These are phyloP conservation scores for Diceros bicornis DNA, from an alignment of 2,797 vertebrate species.

Conservation along the genomic window DNA sequence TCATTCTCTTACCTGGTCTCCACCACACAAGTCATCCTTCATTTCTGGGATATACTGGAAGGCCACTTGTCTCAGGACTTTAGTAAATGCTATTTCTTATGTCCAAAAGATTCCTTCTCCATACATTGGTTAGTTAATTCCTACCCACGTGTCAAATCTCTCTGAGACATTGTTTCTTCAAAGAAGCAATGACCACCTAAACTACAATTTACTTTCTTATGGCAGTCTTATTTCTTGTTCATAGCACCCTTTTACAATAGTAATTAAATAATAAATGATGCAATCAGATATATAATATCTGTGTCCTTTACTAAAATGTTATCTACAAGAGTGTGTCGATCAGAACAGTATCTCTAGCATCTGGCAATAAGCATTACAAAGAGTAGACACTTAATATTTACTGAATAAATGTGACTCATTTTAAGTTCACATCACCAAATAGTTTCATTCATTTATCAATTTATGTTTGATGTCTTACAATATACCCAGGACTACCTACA, in stretches of 20 bases:
- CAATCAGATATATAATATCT: not conserved
- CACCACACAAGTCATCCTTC: not conserved
- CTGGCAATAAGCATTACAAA: not conserved
- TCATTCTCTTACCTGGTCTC: not conserved
- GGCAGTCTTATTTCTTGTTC: not conserved
- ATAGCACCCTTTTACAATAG: not conserved
- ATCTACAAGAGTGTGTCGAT: not conserved
- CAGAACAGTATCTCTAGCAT: not conserved
- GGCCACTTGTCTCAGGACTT: not conserved
- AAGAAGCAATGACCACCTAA: not conserved
- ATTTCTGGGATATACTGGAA: not conserved
- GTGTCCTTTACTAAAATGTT: not conserved
- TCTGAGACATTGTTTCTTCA: not conserved
- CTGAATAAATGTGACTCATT: not conserved
- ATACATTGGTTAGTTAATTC: not conserved
- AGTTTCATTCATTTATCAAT: not conserved
- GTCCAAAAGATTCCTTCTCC: not conserved
- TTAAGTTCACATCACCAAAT: not conserved
- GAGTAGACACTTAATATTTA: not conserved
- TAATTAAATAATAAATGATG: not conserved
- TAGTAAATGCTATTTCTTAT: not conserved
- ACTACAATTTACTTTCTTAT: not conserved
- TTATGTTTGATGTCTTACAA: not conserved
- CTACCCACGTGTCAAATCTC: not conserved
- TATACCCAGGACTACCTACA: not conserved